A percentile compares a stretch with the other conserved stretches of the same genome.
Evolutionary conservation across 2,113 vertebrate species (phyloP).

Genomic region (human (Homo sapiens)): GRCh38 chr9:1028001-1028500

Average conservation of each 20-base stretch:
- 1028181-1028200: not conserved
- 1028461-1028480: not conserved
- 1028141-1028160: accelerated
- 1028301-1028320: conserved; percentile 33
- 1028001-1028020: conserved; percentile 16
- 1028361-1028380: not conserved
- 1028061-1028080: not conserved
- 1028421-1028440: not conserved
- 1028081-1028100: conserved; percentile 22
- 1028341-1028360: not conserved
- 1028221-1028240: not conserved
- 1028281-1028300: not conserved
- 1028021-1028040: conserved; percentile 27
- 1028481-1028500: not conserved
- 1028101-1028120: not conserved
- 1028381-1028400: not conserved
- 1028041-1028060: not conserved
- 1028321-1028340: not conserved
- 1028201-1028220: not conserved
- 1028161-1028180: not conserved
- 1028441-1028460: accelerated
- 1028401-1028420: not conserved
- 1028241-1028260: not conserved
- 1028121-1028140: not conserved
- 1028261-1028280: not conserved